These are phyloP conservation scores for Gallinago paraguaiae DNA, from an alignment of 2,113 vertebrate species.

Conservation along the genomic window DNA sequence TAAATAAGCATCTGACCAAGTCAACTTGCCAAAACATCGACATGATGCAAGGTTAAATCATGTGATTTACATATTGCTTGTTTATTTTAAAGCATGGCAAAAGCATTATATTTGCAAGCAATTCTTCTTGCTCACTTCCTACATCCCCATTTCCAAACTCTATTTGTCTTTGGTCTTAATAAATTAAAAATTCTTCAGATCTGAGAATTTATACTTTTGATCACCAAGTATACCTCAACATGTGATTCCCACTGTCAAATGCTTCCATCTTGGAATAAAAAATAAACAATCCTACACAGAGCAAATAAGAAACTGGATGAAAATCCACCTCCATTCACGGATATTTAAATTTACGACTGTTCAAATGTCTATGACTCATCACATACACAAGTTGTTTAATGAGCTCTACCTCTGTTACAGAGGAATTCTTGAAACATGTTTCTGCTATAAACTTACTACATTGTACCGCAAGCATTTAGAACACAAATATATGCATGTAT, in stretches of 20 bases:
- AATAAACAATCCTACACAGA: neutral
- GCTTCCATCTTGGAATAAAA: neutral
- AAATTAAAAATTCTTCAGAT: neutral
- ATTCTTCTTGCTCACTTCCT: neutral
- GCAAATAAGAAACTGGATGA: neutral
- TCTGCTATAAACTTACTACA: neutral
- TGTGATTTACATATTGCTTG: neutral
- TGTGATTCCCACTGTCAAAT: neutral
- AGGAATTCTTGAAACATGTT: slow-evolving; percentile 1
- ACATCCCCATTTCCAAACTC: neutral
- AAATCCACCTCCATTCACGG: neutral
- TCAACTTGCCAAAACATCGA: neutral
- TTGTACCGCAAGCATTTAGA: neutral
- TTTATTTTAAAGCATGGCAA: neutral
- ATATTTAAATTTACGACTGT: neutral
- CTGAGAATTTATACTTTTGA: neutral
- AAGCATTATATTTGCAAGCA: neutral
- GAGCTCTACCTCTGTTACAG: neutral
- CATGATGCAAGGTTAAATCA: neutral
- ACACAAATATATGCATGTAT: neutral
- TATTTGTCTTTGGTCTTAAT: neutral
- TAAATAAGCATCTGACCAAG: slow-evolving; percentile 13
- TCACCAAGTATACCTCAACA: neutral
- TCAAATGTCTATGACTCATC: neutral
- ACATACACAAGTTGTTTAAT: slow-evolving; percentile 7